Evolutionary conservation across 2,797 vertebrate genomes (phyloP).

Genomic region (Diplodus puntazzo): DNA sequence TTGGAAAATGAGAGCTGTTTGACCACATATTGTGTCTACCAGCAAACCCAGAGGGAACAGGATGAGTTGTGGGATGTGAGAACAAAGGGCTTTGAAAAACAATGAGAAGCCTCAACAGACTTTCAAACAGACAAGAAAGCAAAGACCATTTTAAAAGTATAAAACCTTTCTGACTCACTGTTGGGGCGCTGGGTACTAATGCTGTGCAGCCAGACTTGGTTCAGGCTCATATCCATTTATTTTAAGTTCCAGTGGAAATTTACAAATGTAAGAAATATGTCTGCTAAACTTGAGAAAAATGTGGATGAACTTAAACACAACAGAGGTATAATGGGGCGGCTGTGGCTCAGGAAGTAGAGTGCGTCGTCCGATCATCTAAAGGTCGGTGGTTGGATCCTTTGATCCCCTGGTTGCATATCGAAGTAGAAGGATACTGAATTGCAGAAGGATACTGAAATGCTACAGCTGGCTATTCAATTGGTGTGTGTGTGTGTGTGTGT

Average conservation of each 20-base stretch:
- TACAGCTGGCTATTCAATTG: too few relatives aligned
- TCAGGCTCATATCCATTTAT: background rate
- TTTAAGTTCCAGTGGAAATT: background rate
- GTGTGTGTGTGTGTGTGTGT: too few relatives aligned
- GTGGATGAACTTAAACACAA: background rate
- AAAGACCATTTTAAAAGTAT: background rate
- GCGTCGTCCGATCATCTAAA: too few relatives aligned
- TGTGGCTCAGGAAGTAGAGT: too few relatives aligned
- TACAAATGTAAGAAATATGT: background rate
- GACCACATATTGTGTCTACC: background rate
- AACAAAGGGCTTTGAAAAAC: background rate
- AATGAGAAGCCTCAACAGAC: too few relatives aligned
- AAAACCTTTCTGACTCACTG: background rate
- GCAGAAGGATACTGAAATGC: too few relatives aligned
- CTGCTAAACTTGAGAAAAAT: background rate
- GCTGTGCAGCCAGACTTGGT: background rate
- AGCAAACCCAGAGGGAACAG: too few relatives aligned
- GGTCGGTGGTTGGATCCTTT: too few relatives aligned
- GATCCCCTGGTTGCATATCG: too few relatives aligned
- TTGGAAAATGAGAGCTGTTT: background rate
- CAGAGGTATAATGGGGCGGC: too few relatives aligned
- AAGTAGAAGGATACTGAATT: too few relatives aligned
- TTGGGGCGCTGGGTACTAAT: background rate
- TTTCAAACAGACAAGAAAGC: background rate
- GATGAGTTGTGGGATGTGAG: background rate